These are phyloP conservation scores for Automeris io DNA, from an alignment of 2,888 invertebrate species.

Conservation along the genomic window DNA sequence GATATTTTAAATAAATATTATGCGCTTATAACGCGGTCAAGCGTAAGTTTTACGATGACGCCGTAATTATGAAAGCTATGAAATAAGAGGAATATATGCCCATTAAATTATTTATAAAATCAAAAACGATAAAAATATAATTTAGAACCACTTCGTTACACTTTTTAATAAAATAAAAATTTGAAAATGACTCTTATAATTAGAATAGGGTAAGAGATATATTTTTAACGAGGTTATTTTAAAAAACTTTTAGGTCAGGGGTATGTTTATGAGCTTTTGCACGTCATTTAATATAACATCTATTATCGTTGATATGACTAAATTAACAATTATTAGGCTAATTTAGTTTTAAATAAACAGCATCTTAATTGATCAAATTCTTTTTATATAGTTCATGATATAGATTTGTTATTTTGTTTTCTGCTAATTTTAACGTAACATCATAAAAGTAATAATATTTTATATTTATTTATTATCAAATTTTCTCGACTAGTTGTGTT, in stretches of 20 bases:
- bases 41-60: slow-evolving; percentile 2
- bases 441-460: no score
- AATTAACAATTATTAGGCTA: neutral
- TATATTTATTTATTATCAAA: no score
- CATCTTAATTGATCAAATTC: no score
- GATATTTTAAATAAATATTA: slow-evolving; percentile 5
- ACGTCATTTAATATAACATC: neutral
- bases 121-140: slow-evolving; percentile 1
- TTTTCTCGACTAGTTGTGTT: no score
- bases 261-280: neutral
- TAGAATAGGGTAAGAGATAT: slow-evolving; percentile 1
- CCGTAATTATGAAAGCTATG: slow-evolving; percentile 1
- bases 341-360: neutral
- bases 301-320: neutral
- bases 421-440: no score
- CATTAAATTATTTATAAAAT: neutral
- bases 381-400: no score
- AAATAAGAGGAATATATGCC: slow-evolving; percentile 1
- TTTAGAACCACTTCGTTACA: slow-evolving; percentile 2
- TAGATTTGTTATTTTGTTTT: no score
- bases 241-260: neutral
- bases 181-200: neutral
- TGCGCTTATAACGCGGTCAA: slow-evolving; percentile 1
- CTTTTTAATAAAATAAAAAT: neutral
- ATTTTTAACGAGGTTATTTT: neutral